Evolutionary conservation across 2,888 invertebrate species (phyloP).

Genomic region (Leuctra nigra): DNA sequence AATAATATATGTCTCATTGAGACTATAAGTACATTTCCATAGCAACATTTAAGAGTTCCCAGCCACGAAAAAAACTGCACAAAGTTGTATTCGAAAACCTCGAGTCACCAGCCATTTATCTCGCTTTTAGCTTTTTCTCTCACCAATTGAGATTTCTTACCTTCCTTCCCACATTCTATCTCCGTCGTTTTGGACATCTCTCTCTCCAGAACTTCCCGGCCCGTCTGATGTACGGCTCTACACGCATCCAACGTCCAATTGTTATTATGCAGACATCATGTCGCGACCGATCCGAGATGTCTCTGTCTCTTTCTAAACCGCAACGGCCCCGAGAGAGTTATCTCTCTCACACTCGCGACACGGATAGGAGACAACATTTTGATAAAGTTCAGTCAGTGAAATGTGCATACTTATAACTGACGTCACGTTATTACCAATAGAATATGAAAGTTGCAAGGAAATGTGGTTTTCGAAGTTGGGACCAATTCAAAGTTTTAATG

Average conservation of each 20-base stretch:
- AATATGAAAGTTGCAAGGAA: slow-evolving; percentile 5
- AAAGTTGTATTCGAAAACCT: too few species aligned
- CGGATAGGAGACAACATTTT: neutral
- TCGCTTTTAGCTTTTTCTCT: too few species aligned
- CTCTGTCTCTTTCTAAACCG: neutral
- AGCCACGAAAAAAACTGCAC: too few species aligned
- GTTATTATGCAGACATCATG: slow-evolving; percentile 6
- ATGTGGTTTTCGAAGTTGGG: slow-evolving; percentile 9
- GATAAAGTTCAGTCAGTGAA: slow-evolving; percentile 3
- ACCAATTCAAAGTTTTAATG: slow-evolving; percentile 7
- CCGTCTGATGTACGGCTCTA: neutral
- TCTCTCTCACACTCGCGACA: neutral
- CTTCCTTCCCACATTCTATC: too few species aligned
- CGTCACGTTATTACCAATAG: slow-evolving; percentile 3
- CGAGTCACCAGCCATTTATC: too few species aligned
- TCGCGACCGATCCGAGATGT: neutral
- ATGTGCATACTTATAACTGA: slow-evolving; percentile 8
- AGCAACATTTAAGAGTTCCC: too few species aligned
- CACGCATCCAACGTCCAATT: slow-evolving; percentile 6
- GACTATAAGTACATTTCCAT: too few species aligned
- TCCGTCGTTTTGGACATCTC: too few species aligned
- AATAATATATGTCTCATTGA: too few species aligned
- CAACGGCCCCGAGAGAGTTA: too few species aligned
- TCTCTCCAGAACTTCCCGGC: too few species aligned
- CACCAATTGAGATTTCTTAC: too few species aligned